phyloP scores from a whole-genome alignment of 2,888 invertebrate species.

The Mimumesa dahlbomi region DNA sequence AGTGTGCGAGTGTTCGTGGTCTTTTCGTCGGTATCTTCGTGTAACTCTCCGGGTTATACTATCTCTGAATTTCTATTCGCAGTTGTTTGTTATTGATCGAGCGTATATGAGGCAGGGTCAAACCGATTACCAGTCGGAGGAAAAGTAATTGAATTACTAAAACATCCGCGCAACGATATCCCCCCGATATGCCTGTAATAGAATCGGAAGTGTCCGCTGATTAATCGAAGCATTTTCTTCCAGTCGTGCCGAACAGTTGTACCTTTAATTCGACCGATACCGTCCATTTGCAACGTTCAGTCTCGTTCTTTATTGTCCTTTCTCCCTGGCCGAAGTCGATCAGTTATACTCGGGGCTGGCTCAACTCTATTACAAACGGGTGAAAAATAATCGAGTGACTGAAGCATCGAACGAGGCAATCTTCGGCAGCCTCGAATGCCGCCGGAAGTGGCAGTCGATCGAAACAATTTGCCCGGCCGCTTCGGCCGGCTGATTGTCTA shows the following conservation, averaged over 20 bases:
- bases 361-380: slow-evolving; percentile 39
- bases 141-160: not conserved
- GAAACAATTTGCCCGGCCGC: slow-evolving; percentile 71
- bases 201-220: slow-evolving; percentile 7
- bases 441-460: slow-evolving; percentile 73
- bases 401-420: slow-evolving; percentile 56
- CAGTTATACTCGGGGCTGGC: no score
- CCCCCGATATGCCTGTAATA: not conserved
- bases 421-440: slow-evolving; percentile 49
- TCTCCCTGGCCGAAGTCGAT: not conserved
- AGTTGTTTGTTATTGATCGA: slow-evolving; percentile 20
- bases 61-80: not conserved
- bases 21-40: not conserved
- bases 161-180: slow-evolving; percentile 5
- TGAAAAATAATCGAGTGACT: slow-evolving; percentile 59
- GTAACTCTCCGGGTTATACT: not conserved
- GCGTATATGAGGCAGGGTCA: not conserved
- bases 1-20: not conserved
- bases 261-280: slow-evolving; percentile 14
- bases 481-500: slow-evolving; percentile 72
- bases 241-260: not conserved
- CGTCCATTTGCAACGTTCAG: not conserved
- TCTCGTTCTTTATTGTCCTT: not conserved
- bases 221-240: slow-evolving; percentile 21
- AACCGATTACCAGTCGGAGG: not conserved